Evolutionary conservation across 2,888 invertebrate species (phyloP), one percentile per base, ranked within the genome.

Genomic region (Chesias legatella): DNA sequence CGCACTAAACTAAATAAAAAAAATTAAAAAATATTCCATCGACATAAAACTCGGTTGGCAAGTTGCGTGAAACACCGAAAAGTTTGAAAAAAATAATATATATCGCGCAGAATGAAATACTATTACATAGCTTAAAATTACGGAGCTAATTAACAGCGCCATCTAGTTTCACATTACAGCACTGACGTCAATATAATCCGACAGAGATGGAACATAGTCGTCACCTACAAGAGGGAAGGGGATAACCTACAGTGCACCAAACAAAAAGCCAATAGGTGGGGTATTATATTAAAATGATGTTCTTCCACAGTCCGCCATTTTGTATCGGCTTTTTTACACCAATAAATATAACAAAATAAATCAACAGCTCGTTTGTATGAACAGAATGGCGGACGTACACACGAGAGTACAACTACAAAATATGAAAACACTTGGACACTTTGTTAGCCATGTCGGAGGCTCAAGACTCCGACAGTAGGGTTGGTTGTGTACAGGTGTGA

Each of bases 31-130:
- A 56, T 51, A 63, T 51, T 57, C 54, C 53, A 54, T 52, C 53
- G 41, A 65, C 63, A 73, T 67, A 74, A 71, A 71, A 59, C 52
- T 54, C 60, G 64, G 60, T 63, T 74, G 79, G 79, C 79, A 79
- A 77, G 79, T 70, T 58, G 60, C 58, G 48, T 58, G 56, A 55
- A 59, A 57, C 57, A 39, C 53, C 40, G 33, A 44, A 48, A 43
- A 21, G 37, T 38, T 42, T 48, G 41, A 17, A 17, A 17, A 17
- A 17, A 59, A 47, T 52, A 50, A 48, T 44, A 52, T 42, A 47
- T 38, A 50, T 40, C 22, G 39, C 20, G 38, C 43, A 39, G 43
- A 44, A 42, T 31, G 39, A 37, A 39, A 42, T 35, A 33, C 38
- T 48, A 42, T 42, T 17, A 33, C 20, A 45, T 43, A 41, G 47